phyloP scores from a whole-genome alignment of 2,888 invertebrate genomes.

The Nymphalis polychloros region DNA sequence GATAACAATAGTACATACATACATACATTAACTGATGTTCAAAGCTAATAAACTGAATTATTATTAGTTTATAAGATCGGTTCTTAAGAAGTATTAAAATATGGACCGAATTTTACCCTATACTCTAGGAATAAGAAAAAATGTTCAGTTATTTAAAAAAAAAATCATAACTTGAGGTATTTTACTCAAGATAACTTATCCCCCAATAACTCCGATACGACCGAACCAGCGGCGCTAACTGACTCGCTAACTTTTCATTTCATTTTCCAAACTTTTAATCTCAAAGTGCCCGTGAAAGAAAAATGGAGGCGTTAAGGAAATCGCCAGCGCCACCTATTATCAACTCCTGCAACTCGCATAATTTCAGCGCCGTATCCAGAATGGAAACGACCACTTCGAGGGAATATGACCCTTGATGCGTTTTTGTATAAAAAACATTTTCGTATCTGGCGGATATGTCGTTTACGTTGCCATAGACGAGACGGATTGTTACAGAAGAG shows the following conservation, averaged over 20 bases:
- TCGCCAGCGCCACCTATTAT: conserved; percentile 80
- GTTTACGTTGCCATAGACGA: conserved; percentile 52
- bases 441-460: conserved; percentile 27
- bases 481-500: conserved; percentile 77
- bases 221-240: conserved; percentile 48
- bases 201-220: conserved; percentile 57
- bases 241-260: conserved; percentile 68
- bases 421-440: conserved; percentile 8
- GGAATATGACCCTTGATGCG: conserved; percentile 9
- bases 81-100: too few species aligned
- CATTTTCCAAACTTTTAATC: conserved; percentile 81
- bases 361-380: conserved; percentile 46
- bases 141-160: conserved; percentile 10
- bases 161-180: conserved; percentile 16
- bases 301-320: conserved; percentile 77
- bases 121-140: conserved; percentile 15
- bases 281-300: conserved; percentile 81
- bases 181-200: conserved; percentile 30
- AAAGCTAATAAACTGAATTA: too few species aligned
- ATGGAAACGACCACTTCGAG: not conserved
- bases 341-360: conserved; percentile 66
- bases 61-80: too few species aligned
- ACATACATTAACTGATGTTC: too few species aligned
- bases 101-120: too few species aligned
- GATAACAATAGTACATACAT: too few species aligned